phyloP scores from a whole-genome alignment of 1,140 invertebrate species.

The Tetragonula clypearis region DNA sequence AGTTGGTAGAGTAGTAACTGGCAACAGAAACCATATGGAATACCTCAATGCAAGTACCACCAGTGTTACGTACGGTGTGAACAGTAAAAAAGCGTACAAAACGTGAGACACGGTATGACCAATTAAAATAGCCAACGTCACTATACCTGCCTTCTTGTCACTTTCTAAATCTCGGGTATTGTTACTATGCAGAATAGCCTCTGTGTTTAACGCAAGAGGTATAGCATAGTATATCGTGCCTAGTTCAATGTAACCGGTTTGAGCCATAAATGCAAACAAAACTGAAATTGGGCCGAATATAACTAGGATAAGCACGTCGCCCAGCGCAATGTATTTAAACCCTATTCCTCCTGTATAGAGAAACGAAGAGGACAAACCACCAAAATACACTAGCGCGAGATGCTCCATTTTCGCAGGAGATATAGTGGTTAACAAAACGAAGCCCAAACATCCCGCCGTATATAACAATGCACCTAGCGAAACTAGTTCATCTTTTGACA shows the following conservation, averaged over 20 bases:
- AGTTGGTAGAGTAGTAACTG: conserved; percentile 91
- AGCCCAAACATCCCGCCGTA: conserved; percentile 93
- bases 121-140: conserved; percentile 96
- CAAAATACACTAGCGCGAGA: conserved; percentile 96
- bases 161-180: conserved; percentile 95
- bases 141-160: conserved; percentile 92
- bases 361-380: conserved; percentile 97
- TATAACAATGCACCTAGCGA: conserved; percentile 94
- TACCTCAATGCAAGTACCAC: conserved; percentile 91
- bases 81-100: conserved; percentile 94
- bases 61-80: conserved; percentile 95
- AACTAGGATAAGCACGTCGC: conserved; percentile 94
- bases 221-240: conserved; percentile 95
- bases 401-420: conserved; percentile 97
- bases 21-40: conserved; percentile 93
- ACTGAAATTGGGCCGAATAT: conserved; percentile 97
- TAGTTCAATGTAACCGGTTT: conserved; percentile 93
- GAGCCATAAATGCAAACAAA: conserved; percentile 96
- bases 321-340: conserved; percentile 95
- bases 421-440: conserved; percentile 89
- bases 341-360: conserved; percentile 96
- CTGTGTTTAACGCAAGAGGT: conserved; percentile 95
- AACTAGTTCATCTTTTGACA: conserved; percentile 93
- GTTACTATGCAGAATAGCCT: conserved; percentile 97
- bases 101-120: conserved; percentile 95